Evolutionary conservation across 2,888 invertebrate species (phyloP).

Genomic region (Linnaemya vulpina): DNA sequence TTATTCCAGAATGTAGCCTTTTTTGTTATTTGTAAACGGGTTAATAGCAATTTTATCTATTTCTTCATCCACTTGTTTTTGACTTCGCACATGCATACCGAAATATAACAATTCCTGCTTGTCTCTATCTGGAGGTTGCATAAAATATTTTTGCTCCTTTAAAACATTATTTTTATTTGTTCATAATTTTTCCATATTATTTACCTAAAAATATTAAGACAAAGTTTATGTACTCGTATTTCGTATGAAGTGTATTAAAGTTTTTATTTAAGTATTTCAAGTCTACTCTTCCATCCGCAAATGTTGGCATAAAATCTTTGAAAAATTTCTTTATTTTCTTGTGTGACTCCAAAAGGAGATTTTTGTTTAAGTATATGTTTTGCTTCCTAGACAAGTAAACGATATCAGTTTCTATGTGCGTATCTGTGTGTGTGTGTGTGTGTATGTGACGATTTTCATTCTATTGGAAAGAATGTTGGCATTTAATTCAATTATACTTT

Average conservation of each 20-base stretch:
- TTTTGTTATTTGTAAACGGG: not conserved
- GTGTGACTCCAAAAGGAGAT: not conserved
- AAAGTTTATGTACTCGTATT: conserved; percentile 20
- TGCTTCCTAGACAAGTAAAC: conserved; percentile 2
- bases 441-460: not conserved
- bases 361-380: conserved; percentile 25
- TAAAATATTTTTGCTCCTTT: conserved; percentile 22
- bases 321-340: conserved; percentile 12
- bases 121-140: conserved; percentile 29
- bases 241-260: conserved; percentile 40
- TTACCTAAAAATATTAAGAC: conserved; percentile 20
- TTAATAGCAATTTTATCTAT: conserved; percentile 14
- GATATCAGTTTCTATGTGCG: not conserved
- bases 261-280: conserved; percentile 45
- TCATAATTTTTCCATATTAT: conserved; percentile 5
- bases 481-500: conserved; percentile 23
- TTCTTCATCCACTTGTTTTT: not conserved
- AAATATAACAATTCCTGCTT: not conserved
- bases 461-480: not conserved
- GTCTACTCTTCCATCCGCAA: conserved; percentile 10
- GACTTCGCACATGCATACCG: not conserved
- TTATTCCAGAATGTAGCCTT: no score
- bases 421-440: not conserved
- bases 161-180: not conserved
- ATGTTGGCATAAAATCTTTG: conserved; percentile 29